phyloP scores from a whole-genome alignment of 1,140 invertebrate species.

The Marisa cornuarietis region DNA sequence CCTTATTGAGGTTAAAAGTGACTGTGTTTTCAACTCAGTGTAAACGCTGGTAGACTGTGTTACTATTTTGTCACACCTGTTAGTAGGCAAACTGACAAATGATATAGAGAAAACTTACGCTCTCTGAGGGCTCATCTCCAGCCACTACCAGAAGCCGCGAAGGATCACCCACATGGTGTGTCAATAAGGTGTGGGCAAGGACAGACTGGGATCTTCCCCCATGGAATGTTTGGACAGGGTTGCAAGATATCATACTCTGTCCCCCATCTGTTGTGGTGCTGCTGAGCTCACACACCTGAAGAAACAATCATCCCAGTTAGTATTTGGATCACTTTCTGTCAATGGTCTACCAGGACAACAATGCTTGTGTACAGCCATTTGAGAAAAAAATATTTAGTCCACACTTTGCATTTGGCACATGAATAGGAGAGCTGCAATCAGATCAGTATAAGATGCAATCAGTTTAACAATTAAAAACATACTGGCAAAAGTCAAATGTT shows the following conservation, averaged over 20 bases:
- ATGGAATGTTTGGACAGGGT: conserved; percentile 72
- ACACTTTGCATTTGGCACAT: no score
- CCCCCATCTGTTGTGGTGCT: conserved; percentile 30
- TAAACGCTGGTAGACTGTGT: not conserved
- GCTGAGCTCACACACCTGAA: conserved; percentile 54
- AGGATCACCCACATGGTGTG: conserved; percentile 63
- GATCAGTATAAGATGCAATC: no score
- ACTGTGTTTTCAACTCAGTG: not conserved
- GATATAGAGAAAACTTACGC: conserved; percentile 48
- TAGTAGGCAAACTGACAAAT: not conserved
- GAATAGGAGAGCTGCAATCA: no score
- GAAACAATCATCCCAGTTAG: conserved; percentile 3
- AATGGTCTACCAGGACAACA: not conserved
- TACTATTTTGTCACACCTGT: not conserved
- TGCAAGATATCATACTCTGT: conserved; percentile 63
- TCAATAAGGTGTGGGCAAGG: conserved; percentile 72
- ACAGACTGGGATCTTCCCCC: conserved; percentile 74
- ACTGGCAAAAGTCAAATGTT: no score
- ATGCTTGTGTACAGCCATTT: no score
- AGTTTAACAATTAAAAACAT: no score
- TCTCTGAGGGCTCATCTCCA: conserved; percentile 56
- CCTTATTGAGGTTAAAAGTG: no score
- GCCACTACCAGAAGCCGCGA: conserved; percentile 70
- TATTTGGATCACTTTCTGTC: not conserved
- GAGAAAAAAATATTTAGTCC: no score